These are phyloP conservation scores for Galerucella nymphaeae DNA, from an alignment of 2,888 invertebrate genomes.

Conservation along the genomic window DNA sequence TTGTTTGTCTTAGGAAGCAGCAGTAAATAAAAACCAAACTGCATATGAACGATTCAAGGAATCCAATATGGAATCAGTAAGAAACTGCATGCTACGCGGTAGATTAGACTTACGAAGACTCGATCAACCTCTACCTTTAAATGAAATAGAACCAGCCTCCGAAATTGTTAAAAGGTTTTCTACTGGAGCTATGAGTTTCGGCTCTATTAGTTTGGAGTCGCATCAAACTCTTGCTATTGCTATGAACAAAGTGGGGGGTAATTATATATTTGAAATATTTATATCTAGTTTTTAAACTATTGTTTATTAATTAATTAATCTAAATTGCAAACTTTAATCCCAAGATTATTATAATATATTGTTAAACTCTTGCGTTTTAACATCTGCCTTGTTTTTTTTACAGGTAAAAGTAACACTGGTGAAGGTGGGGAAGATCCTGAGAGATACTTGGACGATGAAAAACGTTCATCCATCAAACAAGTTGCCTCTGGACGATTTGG, in stretches of 20 bases:
- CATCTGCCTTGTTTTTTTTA: slow-evolving; percentile 65
- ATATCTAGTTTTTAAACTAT: too few relatives aligned
- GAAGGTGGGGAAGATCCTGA: slow-evolving; percentile 93
- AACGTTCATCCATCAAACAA: slow-evolving; percentile 96
- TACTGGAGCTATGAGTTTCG: slow-evolving; percentile 73
- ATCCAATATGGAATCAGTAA: slow-evolving; percentile 86
- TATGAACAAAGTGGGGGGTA: slow-evolving; percentile 81
- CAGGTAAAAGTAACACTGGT: slow-evolving; percentile 98
- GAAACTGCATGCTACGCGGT: slow-evolving; percentile 90
- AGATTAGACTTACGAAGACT: slow-evolving; percentile 88
- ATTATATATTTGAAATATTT: not conserved
- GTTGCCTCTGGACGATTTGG: slow-evolving; percentile 99
- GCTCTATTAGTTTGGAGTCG: slow-evolving; percentile 94
- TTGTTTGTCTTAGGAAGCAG: slow-evolving; percentile 81
- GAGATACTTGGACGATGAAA: slow-evolving; percentile 73
- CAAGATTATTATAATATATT: not conserved
- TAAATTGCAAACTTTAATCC: not conserved
- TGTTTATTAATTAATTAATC: slow-evolving; percentile 1
- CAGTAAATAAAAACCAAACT: slow-evolving; percentile 79
- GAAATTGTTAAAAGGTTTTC: slow-evolving; percentile 96
- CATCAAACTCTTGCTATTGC: slow-evolving; percentile 95
- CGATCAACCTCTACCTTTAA: slow-evolving; percentile 82
- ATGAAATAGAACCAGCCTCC: slow-evolving; percentile 91
- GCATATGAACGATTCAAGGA: slow-evolving; percentile 90
- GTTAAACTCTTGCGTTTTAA: not conserved